Base-by-base conservation (phyloP, 2,888 invertebrate species). In the Cryptophagus acutangulus region DNA sequence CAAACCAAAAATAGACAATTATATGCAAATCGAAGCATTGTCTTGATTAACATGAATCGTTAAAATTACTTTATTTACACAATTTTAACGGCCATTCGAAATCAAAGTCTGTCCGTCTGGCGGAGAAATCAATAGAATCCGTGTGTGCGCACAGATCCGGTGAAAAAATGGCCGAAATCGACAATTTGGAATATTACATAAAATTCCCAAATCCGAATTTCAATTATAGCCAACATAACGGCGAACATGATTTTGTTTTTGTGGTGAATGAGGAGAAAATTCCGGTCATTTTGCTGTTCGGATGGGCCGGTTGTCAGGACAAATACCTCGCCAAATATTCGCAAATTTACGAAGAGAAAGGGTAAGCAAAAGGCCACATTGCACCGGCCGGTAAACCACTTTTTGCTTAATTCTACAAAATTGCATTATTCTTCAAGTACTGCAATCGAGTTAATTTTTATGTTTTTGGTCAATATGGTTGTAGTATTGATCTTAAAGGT, bases 221-320 rank as follows among this genome's bases (percentile, higher is more conserved):
- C 51, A 61, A 60, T 43, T 66, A 67, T 49, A 58, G 57, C 33
- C 65, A 66, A 35, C 62, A 55, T 54, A 46, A 44, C 31, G 51
- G 55, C 3, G 46, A 49, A 13, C 36, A 50, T 36, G 71, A 60
- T 49, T 77, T 75, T 59, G 76, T 76, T 20, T 75, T 77, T 57
- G 72, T 76, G 40, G 74, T 76, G 48, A 73, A 77, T 53, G 78
- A 79, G 49, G 74, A 73, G 29, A 78, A 78, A 61, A 72, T 79
- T 52, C 83, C 86, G 25, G 77, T 86, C 33, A 79, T 87, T 17
- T 67, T 84, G 45, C 68, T 87, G 46, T 74, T 87, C 45, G 87
- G 87, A 20, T 87, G 87, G 87, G 84, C 84, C 35, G 87, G 87
- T 25, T 84, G 86, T 63, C 76, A 81, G 63, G 86, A 87, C 66